Percentiles rank a stretch among this genome's conserved stretches.
These are phyloP conservation scores for Pitta sordida DNA, from an alignment of 2,113 vertebrate species.

Conservation along the genomic window DNA sequence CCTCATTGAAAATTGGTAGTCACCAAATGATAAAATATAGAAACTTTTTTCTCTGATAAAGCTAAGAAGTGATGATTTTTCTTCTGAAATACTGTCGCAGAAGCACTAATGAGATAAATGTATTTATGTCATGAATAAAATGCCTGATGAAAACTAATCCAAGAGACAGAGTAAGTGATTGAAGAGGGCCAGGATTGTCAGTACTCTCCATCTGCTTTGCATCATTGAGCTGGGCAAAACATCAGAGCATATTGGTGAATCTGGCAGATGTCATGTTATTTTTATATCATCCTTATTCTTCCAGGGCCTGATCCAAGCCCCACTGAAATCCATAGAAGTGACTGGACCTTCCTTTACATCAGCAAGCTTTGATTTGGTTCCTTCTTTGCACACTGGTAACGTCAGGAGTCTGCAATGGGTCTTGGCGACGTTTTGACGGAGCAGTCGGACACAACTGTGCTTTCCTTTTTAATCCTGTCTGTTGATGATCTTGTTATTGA, in stretches of 20 bases:
- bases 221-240: slow-evolving; percentile 56
- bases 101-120: slow-evolving; percentile 38
- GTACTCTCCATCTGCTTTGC: slow-evolving; percentile 59
- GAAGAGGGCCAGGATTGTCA: slow-evolving; percentile 51
- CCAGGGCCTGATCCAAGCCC: slow-evolving; percentile 50
- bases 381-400: neutral
- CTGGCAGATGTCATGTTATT: slow-evolving; percentile 65
- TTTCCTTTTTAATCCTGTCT: neutral
- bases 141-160: slow-evolving; percentile 16
- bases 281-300: slow-evolving; percentile 65
- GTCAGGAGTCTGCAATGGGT: neutral
- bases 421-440: neutral
- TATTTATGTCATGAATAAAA: slow-evolving; percentile 56
- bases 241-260: slow-evolving; percentile 65
- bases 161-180: slow-evolving; percentile 2
- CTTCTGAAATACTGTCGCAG: neutral
- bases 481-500: neutral
- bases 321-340: slow-evolving; percentile 28
- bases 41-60: neutral
- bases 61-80: neutral
- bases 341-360: slow-evolving; percentile 60
- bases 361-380: neutral
- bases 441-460: neutral
- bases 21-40: neutral
- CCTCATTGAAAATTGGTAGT: neutral